Base-by-base conservation (phyloP, 1,140 invertebrate genomes). In the Neodiprion lecontei region DNA sequence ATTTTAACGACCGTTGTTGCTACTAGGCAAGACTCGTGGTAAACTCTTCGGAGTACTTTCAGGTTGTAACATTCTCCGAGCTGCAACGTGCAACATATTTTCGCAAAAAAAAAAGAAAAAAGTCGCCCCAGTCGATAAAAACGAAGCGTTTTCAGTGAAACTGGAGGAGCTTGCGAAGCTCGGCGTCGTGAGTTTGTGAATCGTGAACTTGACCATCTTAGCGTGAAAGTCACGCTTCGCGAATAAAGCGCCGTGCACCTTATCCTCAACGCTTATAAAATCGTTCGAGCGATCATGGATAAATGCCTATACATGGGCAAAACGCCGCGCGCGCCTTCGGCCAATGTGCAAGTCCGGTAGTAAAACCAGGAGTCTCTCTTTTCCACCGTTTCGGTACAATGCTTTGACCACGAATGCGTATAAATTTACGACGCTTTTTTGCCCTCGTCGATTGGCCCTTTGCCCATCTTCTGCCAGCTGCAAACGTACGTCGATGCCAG, bases 201-300 rank as follows among this genome's bases (percentile, higher is more conserved):
- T 40, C 28, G 28, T 40, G 48, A 10, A 71, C 23, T 50, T 50
- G 70, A n/a, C 70, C 48, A n/a, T 40, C 70, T 49, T n/a, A 40
- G 21, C 48, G 70, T 71, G 70, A 71, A 71, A 50, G 70, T 71
- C 48, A 71, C 70, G 53, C n/a, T 69, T 47, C 67, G 40, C 23
- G 67, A 69, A 69, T 23, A 12, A 23, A 21, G 40, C 61, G 61
- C 4, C 28, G 5, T 40, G 2, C 53, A 61, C 53, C 11, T 61
- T 9, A 12, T 61, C 53, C 53, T 17, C n/a, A 7, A 17, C 53
- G 53, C n/a, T 61, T 14, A 61, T 4, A 61, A 17, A 12, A 61
- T 61, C 11, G n/a, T 61, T 17, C 53, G 5, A 40, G 2, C 53
- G 53, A 61, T 40, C 28, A 40, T 40, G 28, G 28, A 40, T 40